Evolutionary conservation across 2,113 vertebrate species (phyloP).

Genomic region (Ascaphus truei): DNA sequence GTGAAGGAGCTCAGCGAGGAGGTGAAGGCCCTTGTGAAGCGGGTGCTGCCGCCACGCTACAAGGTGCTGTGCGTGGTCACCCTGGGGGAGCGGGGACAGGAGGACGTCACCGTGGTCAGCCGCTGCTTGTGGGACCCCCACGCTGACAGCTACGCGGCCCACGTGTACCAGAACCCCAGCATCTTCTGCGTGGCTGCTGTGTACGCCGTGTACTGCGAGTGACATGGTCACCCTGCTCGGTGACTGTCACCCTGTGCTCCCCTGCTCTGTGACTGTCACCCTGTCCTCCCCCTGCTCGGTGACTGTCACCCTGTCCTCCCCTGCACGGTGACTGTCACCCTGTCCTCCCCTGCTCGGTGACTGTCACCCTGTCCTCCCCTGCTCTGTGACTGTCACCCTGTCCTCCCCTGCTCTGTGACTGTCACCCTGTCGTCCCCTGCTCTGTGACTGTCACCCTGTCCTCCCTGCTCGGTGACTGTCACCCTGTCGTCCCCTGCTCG

Average conservation of each 20-base stretch:
- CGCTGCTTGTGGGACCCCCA: constrained; percentile 33
- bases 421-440: constrained; percentile 13
- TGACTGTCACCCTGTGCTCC: background rate
- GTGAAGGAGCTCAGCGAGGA: constrained; percentile 24
- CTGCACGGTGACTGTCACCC: constrained; percentile 25
- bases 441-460: constrained; percentile 24
- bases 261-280: too few species aligned
- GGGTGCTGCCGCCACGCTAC: constrained; percentile 21
- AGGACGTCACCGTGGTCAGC: constrained; percentile 16
- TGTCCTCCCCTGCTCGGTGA: constrained; percentile 13
- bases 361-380: background rate
- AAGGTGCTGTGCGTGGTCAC: constrained; percentile 30
- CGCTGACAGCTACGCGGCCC: constrained; percentile 27
- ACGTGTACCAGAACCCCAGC: constrained; percentile 11
- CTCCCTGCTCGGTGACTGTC: background rate
- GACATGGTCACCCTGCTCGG: background rate
- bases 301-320: background rate
- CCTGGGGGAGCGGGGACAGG: constrained; percentile 11
- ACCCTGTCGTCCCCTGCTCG: background rate
- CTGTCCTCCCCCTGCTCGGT: too few species aligned
- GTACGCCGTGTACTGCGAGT: constrained; percentile 33
- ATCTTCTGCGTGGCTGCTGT: constrained; percentile 34
- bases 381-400: background rate
- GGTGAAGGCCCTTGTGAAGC: constrained; percentile 18
- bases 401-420: too few species aligned